Evolutionary conservation across 1,140 invertebrate species (phyloP), one percentile per base, ranked within the genome.

Genomic region (Carposina sasakii): DNA sequence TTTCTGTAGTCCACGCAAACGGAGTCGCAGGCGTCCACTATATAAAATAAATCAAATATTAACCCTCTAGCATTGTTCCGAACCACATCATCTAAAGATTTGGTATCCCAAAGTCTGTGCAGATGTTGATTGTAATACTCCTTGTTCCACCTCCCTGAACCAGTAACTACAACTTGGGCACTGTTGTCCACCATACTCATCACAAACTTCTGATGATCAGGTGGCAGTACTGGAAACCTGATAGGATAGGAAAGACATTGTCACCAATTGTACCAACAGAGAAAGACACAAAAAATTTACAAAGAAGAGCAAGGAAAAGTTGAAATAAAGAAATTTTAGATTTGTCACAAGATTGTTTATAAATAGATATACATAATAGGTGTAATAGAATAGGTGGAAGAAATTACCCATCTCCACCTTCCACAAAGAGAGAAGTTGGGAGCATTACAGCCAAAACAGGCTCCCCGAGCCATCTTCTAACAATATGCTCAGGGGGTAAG

Each of bases 401-500:
- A n/a, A n/a, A n/a, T n/a, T n/a, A n/a, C n/a, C n/a, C n/a, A n/a
- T n/a, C n/a, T n/a, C n/a, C n/a, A n/a, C n/a, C n/a, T n/a, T n/a
- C n/a, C n/a, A n/a, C n/a, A 76, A 98, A 98, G 33, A 95, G 79
- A 48, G 88, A 86, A 3, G 96, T 96, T 8, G 94, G 91, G 17
- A 99, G 74, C 26, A 97, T 86, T n/a, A 98, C 79, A 52, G 91
- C 92, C 72, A 91, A 94, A 0, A 99, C 88, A 13, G 96, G 96
- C 86, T 99, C 97, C 4, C 96, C 95, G 12, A 96, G 68, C 97
- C 97, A 99, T 48, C 96, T 88, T 16, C 91, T 87, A 13, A 98
- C 81, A 55, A 91, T 84, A 15, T 87, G 84, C 17, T 88, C 74
- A 8, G 87, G 81, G 13, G 94, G 94, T 0, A 93, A 69, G 74